Percentiles rank a stretch among this genome's conserved stretches.
Conservation (phyloP, 2,888 invertebrate genomes). For the Erebia palarica region DNA sequence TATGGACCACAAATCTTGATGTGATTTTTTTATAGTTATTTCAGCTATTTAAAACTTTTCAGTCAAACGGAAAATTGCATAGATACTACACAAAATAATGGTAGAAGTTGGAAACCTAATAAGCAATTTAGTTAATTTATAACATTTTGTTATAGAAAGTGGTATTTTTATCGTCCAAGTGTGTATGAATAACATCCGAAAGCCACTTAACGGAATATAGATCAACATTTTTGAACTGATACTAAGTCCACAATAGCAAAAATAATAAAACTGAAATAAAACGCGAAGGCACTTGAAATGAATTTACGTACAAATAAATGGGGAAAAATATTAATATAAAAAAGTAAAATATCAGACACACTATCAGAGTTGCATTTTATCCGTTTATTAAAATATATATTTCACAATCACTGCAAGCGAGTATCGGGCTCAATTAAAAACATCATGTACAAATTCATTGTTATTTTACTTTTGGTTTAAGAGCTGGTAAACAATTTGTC, state of each 20-base stretch:
- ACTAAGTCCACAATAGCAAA: slow-evolving; percentile 11
- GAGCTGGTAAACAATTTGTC: slow-evolving; percentile 5
- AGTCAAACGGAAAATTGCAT: too few relatives aligned
- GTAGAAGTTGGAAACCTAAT: too few relatives aligned
- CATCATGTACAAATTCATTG: slow-evolving; percentile 36
- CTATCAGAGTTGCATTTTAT: slow-evolving; percentile 36
- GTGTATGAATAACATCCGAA: too few relatives aligned
- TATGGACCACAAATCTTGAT: too few relatives aligned
- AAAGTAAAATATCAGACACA: slow-evolving; percentile 26
- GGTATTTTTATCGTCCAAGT: too few relatives aligned
- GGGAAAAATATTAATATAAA: slow-evolving; percentile 21
- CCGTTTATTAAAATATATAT: slow-evolving; percentile 44
- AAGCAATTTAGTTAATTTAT: too few relatives aligned
- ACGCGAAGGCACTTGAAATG: slow-evolving; percentile 8
- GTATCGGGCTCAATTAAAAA: slow-evolving; percentile 44
- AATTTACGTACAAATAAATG: slow-evolving; percentile 26
- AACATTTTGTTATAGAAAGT: too few relatives aligned
- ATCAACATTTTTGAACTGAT: neutral
- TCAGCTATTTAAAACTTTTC: too few relatives aligned
- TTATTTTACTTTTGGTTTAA: slow-evolving; percentile 32
- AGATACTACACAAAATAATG: too few relatives aligned
- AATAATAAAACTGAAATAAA: slow-evolving; percentile 26
- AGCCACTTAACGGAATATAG: neutral
- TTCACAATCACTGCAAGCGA: slow-evolving; percentile 38
- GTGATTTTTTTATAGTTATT: too few relatives aligned